phyloP scores from a whole-genome alignment of 1,140 invertebrate species.

The Anastrepha ludens region DNA sequence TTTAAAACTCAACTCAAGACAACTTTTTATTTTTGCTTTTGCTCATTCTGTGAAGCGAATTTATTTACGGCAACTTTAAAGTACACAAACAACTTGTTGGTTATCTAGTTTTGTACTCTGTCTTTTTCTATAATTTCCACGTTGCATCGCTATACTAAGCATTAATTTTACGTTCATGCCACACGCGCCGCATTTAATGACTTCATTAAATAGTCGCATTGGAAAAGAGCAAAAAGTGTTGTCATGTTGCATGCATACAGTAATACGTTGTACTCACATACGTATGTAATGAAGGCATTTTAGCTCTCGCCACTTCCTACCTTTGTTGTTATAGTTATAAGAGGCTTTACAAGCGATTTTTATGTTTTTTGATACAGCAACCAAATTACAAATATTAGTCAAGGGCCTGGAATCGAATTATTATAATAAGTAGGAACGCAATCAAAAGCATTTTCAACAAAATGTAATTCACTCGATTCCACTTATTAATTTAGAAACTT shows the following conservation, averaged over 20 bases:
- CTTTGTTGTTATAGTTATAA: not conserved
- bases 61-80: conserved; percentile 44
- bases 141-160: conserved; percentile 14
- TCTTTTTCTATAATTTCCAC: conserved; percentile 35
- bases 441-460: too few species aligned
- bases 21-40: conserved; percentile 1
- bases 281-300: not conserved
- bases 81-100: conserved; percentile 47
- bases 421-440: too few species aligned
- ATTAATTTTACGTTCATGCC: conserved; percentile 51
- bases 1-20: conserved; percentile 43
- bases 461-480: too few species aligned
- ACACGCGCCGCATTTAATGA: conserved; percentile 47
- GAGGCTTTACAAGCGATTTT: not conserved
- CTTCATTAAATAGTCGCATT: conserved; percentile 33
- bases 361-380: not conserved
- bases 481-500: too few species aligned
- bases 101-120: conserved; percentile 31
- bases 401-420: too few species aligned
- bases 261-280: not conserved
- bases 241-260: not conserved
- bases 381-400: too few species aligned
- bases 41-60: not conserved
- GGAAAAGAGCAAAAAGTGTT: not conserved
- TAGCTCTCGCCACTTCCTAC: not conserved